Conservation (phyloP, 2,797 vertebrate species). For the Cheirogaleus major region DNA sequence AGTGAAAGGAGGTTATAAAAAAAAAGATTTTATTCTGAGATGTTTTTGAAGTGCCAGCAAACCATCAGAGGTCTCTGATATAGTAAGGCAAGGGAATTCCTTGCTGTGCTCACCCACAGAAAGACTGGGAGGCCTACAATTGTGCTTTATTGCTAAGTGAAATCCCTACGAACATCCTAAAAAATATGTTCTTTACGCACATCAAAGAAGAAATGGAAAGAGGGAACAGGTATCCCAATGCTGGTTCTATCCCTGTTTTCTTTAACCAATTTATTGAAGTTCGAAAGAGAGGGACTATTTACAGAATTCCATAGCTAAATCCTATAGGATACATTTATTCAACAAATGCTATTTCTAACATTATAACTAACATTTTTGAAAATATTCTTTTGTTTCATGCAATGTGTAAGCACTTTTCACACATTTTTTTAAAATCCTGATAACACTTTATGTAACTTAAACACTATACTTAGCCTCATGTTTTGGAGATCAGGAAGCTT, state of each 20-base stretch:
- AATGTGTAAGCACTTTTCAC: not conserved
- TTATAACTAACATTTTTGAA: not conserved
- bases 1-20: not conserved
- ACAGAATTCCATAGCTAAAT: slow-evolving; percentile 3
- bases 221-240: not conserved
- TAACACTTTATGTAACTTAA: not conserved
- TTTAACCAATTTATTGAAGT: not conserved
- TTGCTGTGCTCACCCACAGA: not conserved
- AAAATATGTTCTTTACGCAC: not conserved
- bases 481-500: not conserved
- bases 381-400: not conserved
- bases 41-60: not conserved
- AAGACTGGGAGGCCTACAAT: not conserved
- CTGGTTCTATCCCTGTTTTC: not conserved
- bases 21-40: not conserved
- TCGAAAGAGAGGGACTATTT: not conserved
- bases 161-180: not conserved
- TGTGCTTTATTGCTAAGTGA: not conserved
- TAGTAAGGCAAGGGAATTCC: not conserved
- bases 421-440: not conserved
- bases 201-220: not conserved
- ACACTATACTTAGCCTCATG: not conserved
- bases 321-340: not conserved
- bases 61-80: not conserved
- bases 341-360: not conserved